Percentiles rank a stretch among this genome's conserved stretches.
Conservation (phyloP, 2,888 invertebrate species). For the Calliphora vomitoria region DNA sequence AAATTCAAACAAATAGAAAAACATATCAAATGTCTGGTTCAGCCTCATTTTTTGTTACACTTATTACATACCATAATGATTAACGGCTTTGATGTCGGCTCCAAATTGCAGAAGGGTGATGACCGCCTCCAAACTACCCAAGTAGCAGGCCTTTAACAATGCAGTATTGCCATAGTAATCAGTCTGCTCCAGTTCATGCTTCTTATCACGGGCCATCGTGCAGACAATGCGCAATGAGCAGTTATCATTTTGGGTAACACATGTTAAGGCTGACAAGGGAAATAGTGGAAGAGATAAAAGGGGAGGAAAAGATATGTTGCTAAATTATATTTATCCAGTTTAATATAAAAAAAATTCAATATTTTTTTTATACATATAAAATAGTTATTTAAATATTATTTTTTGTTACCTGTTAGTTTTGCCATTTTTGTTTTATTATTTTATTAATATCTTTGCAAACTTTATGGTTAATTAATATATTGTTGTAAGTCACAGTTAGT, state of each 20-base stretch:
- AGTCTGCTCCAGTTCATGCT: constrained; percentile 78
- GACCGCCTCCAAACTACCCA: constrained; percentile 79
- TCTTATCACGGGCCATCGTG: constrained; percentile 72
- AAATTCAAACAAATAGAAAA: constrained; percentile 13
- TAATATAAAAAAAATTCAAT: too few species aligned
- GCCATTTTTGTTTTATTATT: constrained; percentile 38
- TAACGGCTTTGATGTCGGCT: constrained; percentile 80
- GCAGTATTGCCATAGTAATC: constrained; percentile 83
- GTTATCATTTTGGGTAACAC: constrained; percentile 78
- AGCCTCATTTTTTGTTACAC: neutral
- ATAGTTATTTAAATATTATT: neutral
- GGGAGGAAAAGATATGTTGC: neutral
- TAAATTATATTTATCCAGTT: too few species aligned
- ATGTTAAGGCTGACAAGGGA: constrained; percentile 76
- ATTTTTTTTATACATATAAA: neutral
- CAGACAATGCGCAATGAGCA: constrained; percentile 78
- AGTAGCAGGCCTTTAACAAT: constrained; percentile 81
- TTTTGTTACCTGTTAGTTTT: constrained; percentile 40
- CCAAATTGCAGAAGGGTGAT: constrained; percentile 77
- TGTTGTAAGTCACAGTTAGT: too few species aligned
- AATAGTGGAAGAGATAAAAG: too few species aligned
- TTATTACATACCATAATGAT: constrained; percentile 79
- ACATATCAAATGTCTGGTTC: constrained; percentile 3
- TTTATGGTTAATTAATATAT: too few species aligned
- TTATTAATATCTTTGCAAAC: neutral